Base-by-base conservation (phyloP, 2,113 vertebrate genomes). In the cattle (Bos taurus) region DNA sequence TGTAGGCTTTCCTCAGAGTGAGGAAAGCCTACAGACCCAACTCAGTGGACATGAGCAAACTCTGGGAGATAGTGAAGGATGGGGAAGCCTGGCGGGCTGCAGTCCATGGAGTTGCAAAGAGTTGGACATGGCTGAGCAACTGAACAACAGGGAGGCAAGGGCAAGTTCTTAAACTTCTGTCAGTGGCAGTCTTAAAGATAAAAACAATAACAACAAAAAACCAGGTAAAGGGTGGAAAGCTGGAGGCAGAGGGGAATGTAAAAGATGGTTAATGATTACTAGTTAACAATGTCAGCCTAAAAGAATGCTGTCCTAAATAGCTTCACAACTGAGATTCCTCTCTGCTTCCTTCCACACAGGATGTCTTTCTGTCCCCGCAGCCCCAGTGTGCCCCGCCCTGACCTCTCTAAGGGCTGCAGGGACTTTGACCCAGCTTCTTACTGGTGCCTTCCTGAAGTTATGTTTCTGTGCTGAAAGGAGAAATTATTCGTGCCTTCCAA, bases 1-100 rank as follows among this genome's bases (percentile, higher is more conserved):
- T 95, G 74, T 95, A 91, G 90, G 90, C 81, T 91, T 95, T 95
- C 92, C 92, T 98, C 59, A 1, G 5, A 21, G 33, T 67, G n/a
- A 74, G 67, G 71, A 74, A 13, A 26, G 14, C 36, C 71, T 43
- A 1, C 12, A 43, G 71, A 77, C 71, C 71, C 23, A 43, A 14
- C 71, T 26, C 71, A 14, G 12, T 4, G 23, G 23, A 43, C 71
- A 43, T 4, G 71, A 43, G 23, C 12, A 43, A 77, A 77, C 71
- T 77, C 40, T 15, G 40, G 23, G 71, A 77, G 71, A 26, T 26
- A 43, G 71, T 13, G 71, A 77, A 77, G 71, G 40, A 43, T 43
- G 23, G 71, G 71, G 71, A 77, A 25, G 40, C 40, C 71, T 77
- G 71, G 36, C 0, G 1, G 21, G 40, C 71, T 43, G 40, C 12